Conservation (phyloP, 2,113 vertebrate species). For the Chaetura pelagica region DNA sequence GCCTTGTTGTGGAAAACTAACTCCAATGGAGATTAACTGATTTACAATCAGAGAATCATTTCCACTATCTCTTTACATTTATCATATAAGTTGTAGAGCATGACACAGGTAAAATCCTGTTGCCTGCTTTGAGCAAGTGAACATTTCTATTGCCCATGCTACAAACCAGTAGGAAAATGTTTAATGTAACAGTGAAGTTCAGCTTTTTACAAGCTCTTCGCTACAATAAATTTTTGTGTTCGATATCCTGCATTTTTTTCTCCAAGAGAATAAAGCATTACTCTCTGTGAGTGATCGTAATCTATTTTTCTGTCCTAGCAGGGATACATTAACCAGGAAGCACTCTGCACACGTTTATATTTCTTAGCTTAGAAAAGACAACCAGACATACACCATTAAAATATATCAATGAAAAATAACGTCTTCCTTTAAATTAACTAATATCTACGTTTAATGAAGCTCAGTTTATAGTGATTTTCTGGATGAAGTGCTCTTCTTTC, state of each 20-base stretch:
- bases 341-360: conserved; percentile 64
- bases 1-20: conserved; percentile 40
- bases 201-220: conserved; percentile 32
- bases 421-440: conserved; percentile 78
- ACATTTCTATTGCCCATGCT: conserved; percentile 26
- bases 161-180: conserved; percentile 57
- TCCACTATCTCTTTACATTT: conserved; percentile 56
- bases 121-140: conserved; percentile 21
- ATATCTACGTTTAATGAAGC: conserved; percentile 80
- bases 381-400: conserved; percentile 71
- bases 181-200: conserved; percentile 51
- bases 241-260: not conserved
- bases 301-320: conserved; percentile 71
- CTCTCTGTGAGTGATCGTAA: conserved; percentile 56
- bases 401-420: conserved; percentile 78
- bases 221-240: conserved; percentile 49
- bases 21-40: conserved; percentile 62
- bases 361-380: conserved; percentile 71
- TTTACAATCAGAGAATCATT: conserved; percentile 61
- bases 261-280: conserved; percentile 41
- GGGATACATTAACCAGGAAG: conserved; percentile 63
- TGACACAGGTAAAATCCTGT: conserved; percentile 23
- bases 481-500: conserved; percentile 75
- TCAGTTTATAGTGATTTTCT: conserved; percentile 78
- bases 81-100: conserved; percentile 49